Base-by-base conservation (phyloP, 1,140 invertebrate genomes). In the Pissodes strobi region DNA sequence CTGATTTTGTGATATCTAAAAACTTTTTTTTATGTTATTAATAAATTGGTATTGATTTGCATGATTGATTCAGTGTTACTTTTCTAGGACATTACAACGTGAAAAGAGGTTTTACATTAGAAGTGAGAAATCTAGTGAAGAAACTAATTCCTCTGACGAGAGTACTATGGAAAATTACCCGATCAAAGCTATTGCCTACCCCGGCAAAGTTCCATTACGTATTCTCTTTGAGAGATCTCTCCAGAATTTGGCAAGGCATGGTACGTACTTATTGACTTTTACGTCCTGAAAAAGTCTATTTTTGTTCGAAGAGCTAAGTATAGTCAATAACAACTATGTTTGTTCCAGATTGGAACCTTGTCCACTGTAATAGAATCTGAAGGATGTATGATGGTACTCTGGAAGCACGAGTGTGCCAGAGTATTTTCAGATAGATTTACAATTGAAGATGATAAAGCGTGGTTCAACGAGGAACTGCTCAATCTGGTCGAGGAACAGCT, bases 151-250 rank as follows among this genome's bases (percentile, higher is more conserved):
- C 91, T 2, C 77, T 97, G 9, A 98, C 95, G 0, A 85, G 95
- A 74, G 82, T 89, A 69, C 75, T 98, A 12, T 97, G 95, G 95
- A 90, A 92, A 74, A 84, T 83, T 67, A 95, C 91, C 0, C 88
- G 96, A 72, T 75, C 81, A 0, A 90, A 90, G 66, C 83, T 98
- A 68, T 80, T 97, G 58, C 95, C 95, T 8, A 97, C 95, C 22
- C 95, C 95, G 19, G 94, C 95, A 0, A 98, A 98, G 80, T 98
- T 98, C 78, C 95, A 98, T 79, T 98, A 98, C 69, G 91, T 97
- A 2, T 98, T 98, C 79, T 97, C 91, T 78, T 82, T 98, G 67
- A 83, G 95, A 75, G 95, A 98, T 82, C 80, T 98, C 43, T 95
- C 93, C 15, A 85, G 94, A 72, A 94, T 98, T 55, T 98, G 95